phyloP scores from a whole-genome alignment of 2,888 invertebrate species.

The Rotaria sp. region DNA sequence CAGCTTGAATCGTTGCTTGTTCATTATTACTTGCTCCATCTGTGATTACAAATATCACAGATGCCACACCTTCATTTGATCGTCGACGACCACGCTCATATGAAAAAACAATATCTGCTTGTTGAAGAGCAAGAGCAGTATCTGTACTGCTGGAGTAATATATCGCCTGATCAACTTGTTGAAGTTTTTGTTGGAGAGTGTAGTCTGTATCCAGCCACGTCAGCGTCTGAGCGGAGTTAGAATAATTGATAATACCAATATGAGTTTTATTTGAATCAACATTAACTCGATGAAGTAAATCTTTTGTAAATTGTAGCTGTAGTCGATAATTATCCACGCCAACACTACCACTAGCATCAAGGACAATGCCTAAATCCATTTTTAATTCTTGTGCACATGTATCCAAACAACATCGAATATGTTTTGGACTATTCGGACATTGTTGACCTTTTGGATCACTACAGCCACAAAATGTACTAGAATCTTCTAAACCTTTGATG shows the following conservation, averaged over 20 bases:
- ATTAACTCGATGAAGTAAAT: not conserved
- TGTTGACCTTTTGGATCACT: not conserved
- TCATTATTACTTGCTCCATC: not conserved
- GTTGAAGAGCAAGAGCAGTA: not conserved
- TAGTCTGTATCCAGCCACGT: not conserved
- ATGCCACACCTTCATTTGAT: not conserved
- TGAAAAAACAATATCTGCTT: not conserved
- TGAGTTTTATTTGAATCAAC: not conserved
- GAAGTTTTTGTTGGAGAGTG: not conserved
- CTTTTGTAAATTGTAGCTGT: not conserved
- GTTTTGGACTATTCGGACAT: not conserved
- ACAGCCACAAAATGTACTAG: not conserved
- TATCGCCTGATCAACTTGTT: not conserved
- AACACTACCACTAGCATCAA: not conserved
- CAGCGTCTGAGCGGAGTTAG: not conserved
- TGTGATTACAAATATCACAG: not conserved
- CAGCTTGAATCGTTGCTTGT: not conserved
- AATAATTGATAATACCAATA: not conserved
- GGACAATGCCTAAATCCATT: not conserved
- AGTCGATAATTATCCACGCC: not conserved
- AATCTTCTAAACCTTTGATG: not conserved
- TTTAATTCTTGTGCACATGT: not conserved
- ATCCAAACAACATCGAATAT: not conserved
- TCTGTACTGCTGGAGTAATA: not conserved
- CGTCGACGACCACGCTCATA: not conserved